Evolutionary conservation across 2,888 invertebrate species (phyloP), one percentile per base, ranked within the genome.

Genomic region (Sympetrum striolatum): DNA sequence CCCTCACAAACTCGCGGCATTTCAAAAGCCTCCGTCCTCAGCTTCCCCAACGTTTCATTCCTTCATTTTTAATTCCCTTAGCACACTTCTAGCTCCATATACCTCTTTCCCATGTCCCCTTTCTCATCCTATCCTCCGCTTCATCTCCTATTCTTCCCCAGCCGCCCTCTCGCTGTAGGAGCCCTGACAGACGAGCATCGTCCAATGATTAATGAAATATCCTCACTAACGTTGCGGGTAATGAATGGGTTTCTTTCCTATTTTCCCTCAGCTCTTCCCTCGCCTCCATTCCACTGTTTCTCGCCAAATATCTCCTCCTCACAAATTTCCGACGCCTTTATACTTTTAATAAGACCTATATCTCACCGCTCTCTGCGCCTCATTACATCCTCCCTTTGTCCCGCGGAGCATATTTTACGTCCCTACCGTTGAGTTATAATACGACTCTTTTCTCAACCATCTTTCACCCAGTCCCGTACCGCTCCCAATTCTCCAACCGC

Each of bases 381-480:
- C 86, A 86, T 86, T 86, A 86, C 86, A 86, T 37, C 86, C 58
- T n/a, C n/a, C 64, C 39, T 86, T 86, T 86, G 86, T 86, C 86
- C 86, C 86, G 60, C 60, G 35, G 60, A 86, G 58, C 86, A 60
- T 86, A 86, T 86, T 60, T 86, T 39, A 86, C 60, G 86, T 86
- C 86, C 37, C 60, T 60, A 37, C 37, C 37, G 22, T 60, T 86
- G 86, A 86, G 86, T 86, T 86, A 86, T 86, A 64, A 86, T 86
- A 86, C 37, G 10, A n/a, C 37, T 86, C 60, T 86, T 86, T 39
- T 60, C 53, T 18, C 37, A 58, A 22, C 37, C n/a, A 60, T 86
- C 86, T 86, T 37, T 60, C 60, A n/a, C n/a, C 22, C 86, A 14
- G 10, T 53, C 39, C 0, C 12, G 25, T 18, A 37, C 64, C 82